Conservation (phyloP, 2,888 invertebrate species). For the Teleiodes luculella region DNA sequence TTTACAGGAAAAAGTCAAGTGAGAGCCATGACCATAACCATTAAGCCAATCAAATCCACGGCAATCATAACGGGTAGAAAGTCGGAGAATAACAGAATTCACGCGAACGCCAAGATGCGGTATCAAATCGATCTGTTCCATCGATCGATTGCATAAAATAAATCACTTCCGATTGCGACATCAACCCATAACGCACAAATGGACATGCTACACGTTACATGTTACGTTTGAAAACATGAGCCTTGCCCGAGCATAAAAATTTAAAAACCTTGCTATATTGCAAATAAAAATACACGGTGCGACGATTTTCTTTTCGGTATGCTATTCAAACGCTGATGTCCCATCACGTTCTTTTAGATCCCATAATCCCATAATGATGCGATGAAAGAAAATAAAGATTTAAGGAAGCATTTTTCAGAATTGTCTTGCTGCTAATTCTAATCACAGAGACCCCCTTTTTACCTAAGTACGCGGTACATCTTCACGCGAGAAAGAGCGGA, state of each 20-base stretch:
- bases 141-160: constrained; percentile 23
- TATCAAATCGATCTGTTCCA: constrained; percentile 27
- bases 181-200: neutral
- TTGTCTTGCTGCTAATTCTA: too few relatives aligned
- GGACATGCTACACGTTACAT: neutral
- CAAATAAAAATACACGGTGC: too few relatives aligned
- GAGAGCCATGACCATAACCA: neutral
- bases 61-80: neutral
- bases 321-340: too few relatives aligned
- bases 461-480: too few relatives aligned
- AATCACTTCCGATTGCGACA: constrained; percentile 16
- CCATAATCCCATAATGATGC: too few relatives aligned
- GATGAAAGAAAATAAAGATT: too few relatives aligned
- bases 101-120: neutral
- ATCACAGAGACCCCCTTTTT: too few relatives aligned
- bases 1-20: neutral
- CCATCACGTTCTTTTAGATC: too few relatives aligned
- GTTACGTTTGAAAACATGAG: neutral
- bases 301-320: too few relatives aligned
- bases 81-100: neutral
- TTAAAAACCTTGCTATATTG: too few relatives aligned
- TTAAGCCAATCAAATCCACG: neutral
- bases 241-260: neutral
- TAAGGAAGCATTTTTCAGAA: too few relatives aligned
- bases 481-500: too few relatives aligned